Base-by-base conservation (phyloP, 2,888 invertebrate species). In the Dendrolimus pini region DNA sequence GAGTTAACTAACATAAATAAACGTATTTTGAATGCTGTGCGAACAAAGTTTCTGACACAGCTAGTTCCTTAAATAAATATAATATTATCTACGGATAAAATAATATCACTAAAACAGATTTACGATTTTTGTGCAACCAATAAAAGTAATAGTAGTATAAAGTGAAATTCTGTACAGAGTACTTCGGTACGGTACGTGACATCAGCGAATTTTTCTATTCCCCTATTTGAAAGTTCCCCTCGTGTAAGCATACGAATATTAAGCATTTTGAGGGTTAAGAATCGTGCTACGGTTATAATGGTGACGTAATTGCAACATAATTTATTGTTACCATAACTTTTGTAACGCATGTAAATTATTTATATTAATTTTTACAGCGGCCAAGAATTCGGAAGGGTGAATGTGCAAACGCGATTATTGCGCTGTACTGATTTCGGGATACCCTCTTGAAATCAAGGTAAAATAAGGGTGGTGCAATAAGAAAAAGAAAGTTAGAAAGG, bases 221-320 rank as follows among this genome's bases (percentile, higher is more conserved):
- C 82, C 81, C 77, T 74, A 30, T 61, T 68, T 60, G 67, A 59
- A 64, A 62, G 66, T 70, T 76, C 78, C 78, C 75, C 71, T 67
- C 65, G 60, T 62, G 63, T 63, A 59, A 65, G 68, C 68, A 63
- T 70, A 69, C 66, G 75, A 78, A 79, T 77, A 75, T 76, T 77
- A 69, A 71, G 62, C 67, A 70, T 67, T 68, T 66, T 63, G 74
- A 74, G 78, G 83, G 84, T 77, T 74, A 78, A 78, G 78, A 84
- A 79, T 76, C 79, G 77, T 78, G 80, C 78, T 75, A 76, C 74
- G 70, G 75, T 77, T 76, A 73, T 83, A 84, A 83, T 79, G 74
- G 79, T 69, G 70, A 69, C 74, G 75, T 82, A 83, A 84, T 82
- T 83, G 77, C 77, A 72, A 72, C 76, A 70, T 77, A 82, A 78